Percentiles rank a stretch among this genome's conserved stretches.
phyloP scores from a whole-genome alignment of 2,113 vertebrate genomes.

The Colaptes auratus region DNA sequence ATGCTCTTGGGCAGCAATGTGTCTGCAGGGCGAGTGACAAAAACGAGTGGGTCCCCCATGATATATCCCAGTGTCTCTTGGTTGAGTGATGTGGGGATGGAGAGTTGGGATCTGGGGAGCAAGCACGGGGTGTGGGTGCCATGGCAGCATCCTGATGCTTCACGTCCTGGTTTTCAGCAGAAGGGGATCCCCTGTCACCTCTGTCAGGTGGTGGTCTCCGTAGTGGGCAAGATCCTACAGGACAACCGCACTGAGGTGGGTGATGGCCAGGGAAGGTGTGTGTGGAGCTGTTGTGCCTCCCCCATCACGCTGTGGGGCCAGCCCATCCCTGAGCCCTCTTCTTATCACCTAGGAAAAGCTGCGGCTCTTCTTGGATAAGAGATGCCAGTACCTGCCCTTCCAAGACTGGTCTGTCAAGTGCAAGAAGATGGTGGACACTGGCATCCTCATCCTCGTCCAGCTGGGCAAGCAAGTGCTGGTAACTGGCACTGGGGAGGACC shows the following conservation, averaged over 20 bases:
- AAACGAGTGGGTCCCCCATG: accelerated
- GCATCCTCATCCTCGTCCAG: constrained; percentile 83
- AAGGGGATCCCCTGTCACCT: constrained; percentile 87
- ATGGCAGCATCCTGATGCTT: accelerated
- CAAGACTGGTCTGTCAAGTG: constrained; percentile 79
- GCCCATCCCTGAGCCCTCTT: background rate
- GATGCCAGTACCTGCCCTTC: constrained; percentile 86
- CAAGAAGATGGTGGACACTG: constrained; percentile 86
- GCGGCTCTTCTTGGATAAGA: constrained; percentile 85
- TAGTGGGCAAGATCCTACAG: constrained; percentile 84
- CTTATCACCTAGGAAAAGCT: constrained; percentile 79
- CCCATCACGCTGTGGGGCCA: accelerated
- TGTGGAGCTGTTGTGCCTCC: accelerated
- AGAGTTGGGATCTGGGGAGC: background rate
- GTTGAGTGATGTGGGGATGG: background rate
- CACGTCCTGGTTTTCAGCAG: constrained; percentile 25
- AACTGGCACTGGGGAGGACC: background rate
- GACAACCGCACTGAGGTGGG: constrained; percentile 89
- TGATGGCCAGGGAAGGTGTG: accelerated
- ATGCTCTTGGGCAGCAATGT: accelerated
- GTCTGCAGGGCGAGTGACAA: accelerated
- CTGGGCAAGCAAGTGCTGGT: constrained; percentile 91
- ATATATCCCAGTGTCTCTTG: background rate
- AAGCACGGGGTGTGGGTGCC: accelerated
- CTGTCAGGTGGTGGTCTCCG: constrained; percentile 83